Conservation (phyloP, 2,888 invertebrate genomes). For the Ecliptopera silaceata region DNA sequence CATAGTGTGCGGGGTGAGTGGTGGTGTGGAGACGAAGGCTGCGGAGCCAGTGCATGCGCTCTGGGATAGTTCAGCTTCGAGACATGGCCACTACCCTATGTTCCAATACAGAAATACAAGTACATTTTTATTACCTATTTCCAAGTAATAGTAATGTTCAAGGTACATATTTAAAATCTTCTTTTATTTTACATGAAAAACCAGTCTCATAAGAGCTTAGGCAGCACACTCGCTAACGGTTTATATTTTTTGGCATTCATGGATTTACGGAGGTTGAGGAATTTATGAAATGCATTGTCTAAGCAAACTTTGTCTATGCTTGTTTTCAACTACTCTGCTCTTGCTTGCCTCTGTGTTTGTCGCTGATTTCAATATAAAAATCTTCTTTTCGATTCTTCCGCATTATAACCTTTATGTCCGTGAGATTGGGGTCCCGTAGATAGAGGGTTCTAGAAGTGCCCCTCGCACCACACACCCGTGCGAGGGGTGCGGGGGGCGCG, state of each 20-base stretch:
- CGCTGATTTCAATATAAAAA: neutral
- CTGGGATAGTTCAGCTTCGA: slow-evolving; percentile 15
- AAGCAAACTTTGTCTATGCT: no score
- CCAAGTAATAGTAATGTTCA: no score
- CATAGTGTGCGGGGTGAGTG: slow-evolving; percentile 80
- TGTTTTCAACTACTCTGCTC: no score
- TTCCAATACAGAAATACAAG: neutral
- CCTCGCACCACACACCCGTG: slow-evolving; percentile 39
- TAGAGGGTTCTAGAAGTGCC: slow-evolving; percentile 21
- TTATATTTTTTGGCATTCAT: no score
- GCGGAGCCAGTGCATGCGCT: slow-evolving; percentile 72
- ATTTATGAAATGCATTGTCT: no score
- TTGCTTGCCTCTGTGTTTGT: neutral
- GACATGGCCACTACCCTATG: slow-evolving; percentile 29
- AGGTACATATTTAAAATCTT: no score
- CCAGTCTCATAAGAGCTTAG: no score
- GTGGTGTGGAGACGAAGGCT: slow-evolving; percentile 78
- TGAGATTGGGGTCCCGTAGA: slow-evolving; percentile 23
- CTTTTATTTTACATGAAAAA: no score
- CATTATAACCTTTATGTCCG: slow-evolving; percentile 1
- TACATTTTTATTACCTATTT: no score
- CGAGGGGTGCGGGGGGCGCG: slow-evolving; percentile 56
- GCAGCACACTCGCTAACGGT: no score
- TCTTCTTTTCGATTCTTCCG: slow-evolving; percentile 3
- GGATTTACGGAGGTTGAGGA: no score